phyloP scores from a whole-genome alignment of 2,113 vertebrate species.

The Ciconia stormi region DNA sequence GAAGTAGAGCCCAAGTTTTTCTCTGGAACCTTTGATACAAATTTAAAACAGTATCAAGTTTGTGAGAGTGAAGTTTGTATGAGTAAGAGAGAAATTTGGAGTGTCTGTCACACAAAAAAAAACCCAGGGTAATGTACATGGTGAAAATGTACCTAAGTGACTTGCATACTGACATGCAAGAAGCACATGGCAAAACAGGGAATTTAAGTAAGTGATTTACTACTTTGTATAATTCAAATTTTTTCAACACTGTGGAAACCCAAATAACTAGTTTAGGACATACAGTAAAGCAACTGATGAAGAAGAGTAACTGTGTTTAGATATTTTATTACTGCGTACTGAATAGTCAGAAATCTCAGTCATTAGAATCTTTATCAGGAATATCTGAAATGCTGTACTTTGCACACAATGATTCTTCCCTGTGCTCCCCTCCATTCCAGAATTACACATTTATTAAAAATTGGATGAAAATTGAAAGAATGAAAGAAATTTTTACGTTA shows the following conservation, averaged over 20 bases:
- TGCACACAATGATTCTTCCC: neutral
- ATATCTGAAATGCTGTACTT: neutral
- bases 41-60: neutral
- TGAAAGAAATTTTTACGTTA: fast-evolving
- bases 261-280: neutral
- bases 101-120: neutral
- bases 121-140: neutral
- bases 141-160: neutral
- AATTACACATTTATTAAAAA: neutral
- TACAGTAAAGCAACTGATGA: neutral
- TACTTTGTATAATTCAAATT: neutral
- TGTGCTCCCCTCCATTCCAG: neutral
- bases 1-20: neutral
- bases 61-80: neutral
- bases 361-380: neutral
- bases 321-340: neutral
- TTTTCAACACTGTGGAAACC: neutral
- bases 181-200: neutral
- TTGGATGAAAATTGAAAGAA: neutral
- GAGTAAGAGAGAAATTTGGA: neutral
- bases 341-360: neutral
- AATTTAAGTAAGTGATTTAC: neutral
- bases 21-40: neutral
- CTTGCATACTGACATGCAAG: neutral
- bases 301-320: neutral